Evolutionary conservation across 2,113 vertebrate genomes (phyloP).

Genomic region (Phalacrocorax aristotelis): DNA sequence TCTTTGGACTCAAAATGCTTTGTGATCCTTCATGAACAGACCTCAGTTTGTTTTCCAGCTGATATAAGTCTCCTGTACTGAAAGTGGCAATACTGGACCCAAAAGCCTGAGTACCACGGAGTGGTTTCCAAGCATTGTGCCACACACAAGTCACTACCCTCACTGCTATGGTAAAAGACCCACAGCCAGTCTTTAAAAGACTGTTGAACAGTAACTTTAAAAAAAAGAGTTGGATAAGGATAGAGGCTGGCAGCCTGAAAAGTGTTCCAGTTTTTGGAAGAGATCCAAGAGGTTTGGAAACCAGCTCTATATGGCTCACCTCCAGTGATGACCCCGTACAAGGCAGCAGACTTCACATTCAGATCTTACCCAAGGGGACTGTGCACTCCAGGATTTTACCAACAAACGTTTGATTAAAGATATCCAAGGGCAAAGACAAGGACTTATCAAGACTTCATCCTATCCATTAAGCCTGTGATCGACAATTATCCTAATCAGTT

Average conservation of each 20-base stretch:
- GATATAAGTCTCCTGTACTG: not conserved
- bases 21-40: not conserved
- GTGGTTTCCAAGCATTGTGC: not conserved
- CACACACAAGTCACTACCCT: not conserved
- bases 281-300: not conserved
- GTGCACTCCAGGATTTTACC: not conserved
- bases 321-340: not conserved
- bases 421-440: not conserved
- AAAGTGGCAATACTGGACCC: not conserved
- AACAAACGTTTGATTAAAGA: not conserved
- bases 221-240: not conserved
- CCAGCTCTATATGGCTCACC: not conserved
- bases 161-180: not conserved
- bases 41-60: not conserved
- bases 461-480: not conserved
- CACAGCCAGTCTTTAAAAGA: not conserved
- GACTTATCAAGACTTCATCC: not conserved
- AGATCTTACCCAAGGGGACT: not conserved
- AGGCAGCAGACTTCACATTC: not conserved
- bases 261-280: not conserved
- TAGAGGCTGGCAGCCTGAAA: not conserved
- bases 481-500: not conserved
- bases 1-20: not conserved
- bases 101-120: not conserved
- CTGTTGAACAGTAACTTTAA: not conserved